Percentiles rank a stretch among this genome's conserved stretches.
Conservation (phyloP, 2,797 vertebrate species). For the Diplodus sargus region DNA sequence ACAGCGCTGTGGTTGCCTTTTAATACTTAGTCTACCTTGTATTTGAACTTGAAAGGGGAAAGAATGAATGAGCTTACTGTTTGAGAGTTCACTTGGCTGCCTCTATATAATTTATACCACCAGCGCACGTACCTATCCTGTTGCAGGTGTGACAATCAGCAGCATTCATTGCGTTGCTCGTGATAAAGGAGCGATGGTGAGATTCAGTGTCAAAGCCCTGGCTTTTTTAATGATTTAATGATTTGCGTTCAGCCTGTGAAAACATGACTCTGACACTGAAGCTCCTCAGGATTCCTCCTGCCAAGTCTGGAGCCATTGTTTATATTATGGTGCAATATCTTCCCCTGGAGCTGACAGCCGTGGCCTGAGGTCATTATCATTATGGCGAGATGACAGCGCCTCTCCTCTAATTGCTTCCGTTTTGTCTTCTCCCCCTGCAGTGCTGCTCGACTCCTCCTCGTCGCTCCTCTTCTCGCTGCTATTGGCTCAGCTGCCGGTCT, state of each 20-base stretch:
- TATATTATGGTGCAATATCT: conserved; percentile 81
- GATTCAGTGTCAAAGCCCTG: conserved; percentile 69
- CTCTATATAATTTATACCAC: conserved; percentile 79
- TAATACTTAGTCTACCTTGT: conserved; percentile 81
- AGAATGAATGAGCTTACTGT: conserved; percentile 84
- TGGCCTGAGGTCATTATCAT: conserved; percentile 79
- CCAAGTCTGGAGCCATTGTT: conserved; percentile 82
- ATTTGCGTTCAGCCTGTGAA: conserved; percentile 80
- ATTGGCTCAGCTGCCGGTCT: conserved; percentile 85
- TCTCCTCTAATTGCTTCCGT: conserved; percentile 80
- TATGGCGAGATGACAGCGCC: conserved; percentile 77
- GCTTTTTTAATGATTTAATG: conserved; percentile 74
- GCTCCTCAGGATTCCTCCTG: conserved; percentile 56
- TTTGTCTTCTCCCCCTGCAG: conserved; percentile 75
- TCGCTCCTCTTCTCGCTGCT: conserved; percentile 87
- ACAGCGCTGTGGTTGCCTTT: conserved; percentile 77
- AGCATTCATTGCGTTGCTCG: conserved; percentile 76
- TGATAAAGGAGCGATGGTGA: conserved; percentile 65
- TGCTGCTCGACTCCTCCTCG: conserved; percentile 87
- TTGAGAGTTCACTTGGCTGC: conserved; percentile 72
- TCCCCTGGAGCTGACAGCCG: conserved; percentile 73
- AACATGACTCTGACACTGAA: conserved; percentile 77
- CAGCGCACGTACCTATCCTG: conserved; percentile 75
- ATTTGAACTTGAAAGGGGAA: conserved; percentile 82
- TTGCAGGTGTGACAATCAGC: conserved; percentile 84